phyloP scores from a whole-genome alignment of 2,113 vertebrate species.

The Pluvialis apricaria region DNA sequence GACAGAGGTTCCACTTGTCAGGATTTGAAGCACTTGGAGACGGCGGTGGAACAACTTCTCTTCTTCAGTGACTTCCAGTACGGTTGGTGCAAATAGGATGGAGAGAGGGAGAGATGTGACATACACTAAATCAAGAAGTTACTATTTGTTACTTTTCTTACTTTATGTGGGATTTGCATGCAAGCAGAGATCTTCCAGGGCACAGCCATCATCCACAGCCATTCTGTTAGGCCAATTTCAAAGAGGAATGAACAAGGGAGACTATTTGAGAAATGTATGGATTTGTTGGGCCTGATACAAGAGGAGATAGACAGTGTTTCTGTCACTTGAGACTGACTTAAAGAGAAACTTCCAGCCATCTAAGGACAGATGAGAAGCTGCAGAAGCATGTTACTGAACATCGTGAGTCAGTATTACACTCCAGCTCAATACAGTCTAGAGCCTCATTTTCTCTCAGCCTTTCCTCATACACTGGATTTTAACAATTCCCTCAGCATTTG shows the following conservation, averaged over 20 bases:
- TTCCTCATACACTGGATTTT: neutral
- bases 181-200: neutral
- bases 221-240: neutral
- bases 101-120: neutral
- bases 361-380: neutral
- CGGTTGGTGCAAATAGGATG: neutral
- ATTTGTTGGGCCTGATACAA: neutral
- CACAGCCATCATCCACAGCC: neutral
- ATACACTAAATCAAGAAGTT: neutral
- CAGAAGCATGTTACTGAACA: accelerated
- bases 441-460: neutral
- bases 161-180: neutral
- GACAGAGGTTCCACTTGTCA: neutral
- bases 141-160: neutral
- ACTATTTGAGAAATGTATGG: neutral
- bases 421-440: neutral
- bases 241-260: neutral
- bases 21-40: neutral
- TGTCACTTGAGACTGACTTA: neutral
- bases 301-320: neutral
- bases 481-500: neutral
- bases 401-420: neutral
- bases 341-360: neutral
- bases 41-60: neutral
- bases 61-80: neutral